These are phyloP conservation scores for Zoanthus gigantus DNA, from an alignment of 92 coral and sea anemone species.

Conservation along the genomic window DNA sequence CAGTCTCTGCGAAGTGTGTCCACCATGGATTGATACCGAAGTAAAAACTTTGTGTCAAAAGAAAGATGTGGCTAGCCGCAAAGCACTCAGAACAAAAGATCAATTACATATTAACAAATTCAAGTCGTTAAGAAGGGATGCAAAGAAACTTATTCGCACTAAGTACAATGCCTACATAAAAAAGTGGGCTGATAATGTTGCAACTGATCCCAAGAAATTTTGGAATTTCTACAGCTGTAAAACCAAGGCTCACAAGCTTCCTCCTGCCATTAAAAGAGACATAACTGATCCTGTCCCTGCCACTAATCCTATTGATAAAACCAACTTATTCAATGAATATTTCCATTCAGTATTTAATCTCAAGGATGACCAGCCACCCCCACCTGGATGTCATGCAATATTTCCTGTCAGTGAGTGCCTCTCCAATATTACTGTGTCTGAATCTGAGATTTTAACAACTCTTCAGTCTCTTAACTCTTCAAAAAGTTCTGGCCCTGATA, in stretches of 20 bases:
- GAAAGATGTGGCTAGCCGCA: constrained; percentile 45
- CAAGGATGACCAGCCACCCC: constrained; percentile 31
- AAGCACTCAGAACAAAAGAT: constrained; percentile 45
- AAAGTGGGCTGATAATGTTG: constrained; percentile 32
- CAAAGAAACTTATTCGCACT: constrained; percentile 41
- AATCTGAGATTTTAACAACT: not conserved
- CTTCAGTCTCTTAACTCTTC: constrained; percentile 29
- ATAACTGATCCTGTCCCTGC: not conserved
- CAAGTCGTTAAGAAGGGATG: constrained; percentile 38
- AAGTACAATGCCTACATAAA: constrained; percentile 40
- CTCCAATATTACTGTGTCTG: not conserved
- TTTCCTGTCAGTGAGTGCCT: constrained; percentile 12
- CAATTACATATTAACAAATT: not conserved
- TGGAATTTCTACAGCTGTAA: constrained; percentile 52
- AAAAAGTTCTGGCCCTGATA: constrained; percentile 50
- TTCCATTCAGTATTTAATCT: constrained; percentile 40
- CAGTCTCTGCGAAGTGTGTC: constrained; percentile 19
- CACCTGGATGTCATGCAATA: constrained; percentile 46
- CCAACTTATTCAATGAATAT: constrained; percentile 41
- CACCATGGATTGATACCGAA: constrained; percentile 51
- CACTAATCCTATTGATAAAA: constrained; percentile 2
- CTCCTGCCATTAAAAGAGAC: constrained; percentile 32
- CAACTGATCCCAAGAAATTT: constrained; percentile 38
- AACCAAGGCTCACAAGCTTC: constrained; percentile 54
- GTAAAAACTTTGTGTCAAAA: constrained; percentile 45